Evolutionary conservation across 2,797 vertebrate genomes (phyloP), one percentile per base, ranked within the genome.

Genomic region (Enteromius fasciolatus): DNA sequence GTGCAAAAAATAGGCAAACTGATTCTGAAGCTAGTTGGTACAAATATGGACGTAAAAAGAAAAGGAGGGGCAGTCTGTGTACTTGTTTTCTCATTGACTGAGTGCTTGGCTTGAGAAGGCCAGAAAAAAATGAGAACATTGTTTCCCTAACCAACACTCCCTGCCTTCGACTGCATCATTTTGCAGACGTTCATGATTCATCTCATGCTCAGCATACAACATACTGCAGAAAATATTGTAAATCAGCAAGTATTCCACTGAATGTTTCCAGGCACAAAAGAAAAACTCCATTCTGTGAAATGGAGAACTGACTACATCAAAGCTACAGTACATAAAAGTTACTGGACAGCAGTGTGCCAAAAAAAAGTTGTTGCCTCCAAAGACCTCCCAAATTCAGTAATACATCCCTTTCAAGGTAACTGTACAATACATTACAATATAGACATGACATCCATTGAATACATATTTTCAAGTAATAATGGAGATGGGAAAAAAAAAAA

Each of bases 401-500:
- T 83, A 86, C 69, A 81, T 93, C 92, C 93, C 92, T 93, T 92
- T 92, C 86, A 78, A 84, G 78, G 82, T 63, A 89, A 84, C 87
- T 87, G 82, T 91, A 91, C 88, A 92, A 89, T 87, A 91, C 85
- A 90, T 88, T 89, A 88, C 90, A 89, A 68, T 73, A 73, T 77
- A 85, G 68, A 86, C 80, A 84, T 67, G 85, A 88, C 90, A 87
- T 92, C 88, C 88, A 86, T 57, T 84, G 89, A 89, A 91, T 90
- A 91, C 89, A 94, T 91, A 93, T 91, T 90, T 96, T 96, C 93
- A 94, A 94, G 91, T 93, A 92, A 89, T 93, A 93, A 94, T 90
- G 88, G 89, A 94, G 91, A 92, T 92, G 93, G 92, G 93, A 92
- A 93, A 92, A 90, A 92, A 90, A 91, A 88, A 91, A 77, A 78